A percentile compares a stretch with the other conserved stretches of the same genome.
These are phyloP conservation scores for Papilio polytes DNA, from an alignment of 1,140 invertebrate genomes.

Conservation along the genomic window DNA sequence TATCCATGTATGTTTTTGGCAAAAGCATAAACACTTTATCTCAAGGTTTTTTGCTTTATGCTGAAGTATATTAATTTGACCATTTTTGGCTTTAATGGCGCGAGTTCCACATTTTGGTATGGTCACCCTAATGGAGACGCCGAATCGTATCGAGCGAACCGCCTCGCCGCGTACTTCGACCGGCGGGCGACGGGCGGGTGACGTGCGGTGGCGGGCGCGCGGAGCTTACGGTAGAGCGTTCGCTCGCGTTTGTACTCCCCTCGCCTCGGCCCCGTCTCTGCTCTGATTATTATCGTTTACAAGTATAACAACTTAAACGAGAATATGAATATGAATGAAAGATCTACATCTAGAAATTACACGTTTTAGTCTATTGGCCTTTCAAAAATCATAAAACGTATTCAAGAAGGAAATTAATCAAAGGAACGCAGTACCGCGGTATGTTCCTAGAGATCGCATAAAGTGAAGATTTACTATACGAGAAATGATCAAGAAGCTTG, in stretches of 20 bases:
- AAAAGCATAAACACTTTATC: too few species aligned
- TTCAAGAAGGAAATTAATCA: neutral
- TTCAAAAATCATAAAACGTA: neutral
- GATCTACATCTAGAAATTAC: neutral
- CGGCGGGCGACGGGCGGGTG: neutral
- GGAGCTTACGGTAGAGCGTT: slow-evolving; percentile 4
- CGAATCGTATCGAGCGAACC: slow-evolving; percentile 34
- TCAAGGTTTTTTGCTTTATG: too few species aligned
- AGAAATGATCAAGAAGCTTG: too few species aligned
- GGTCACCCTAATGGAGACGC: slow-evolving; percentile 25
- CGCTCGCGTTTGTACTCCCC: neutral
- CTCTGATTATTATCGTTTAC: slow-evolving; percentile 6
- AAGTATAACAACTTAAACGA: neutral
- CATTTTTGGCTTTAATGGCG: too few species aligned
- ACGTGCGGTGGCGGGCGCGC: slow-evolving; percentile 4
- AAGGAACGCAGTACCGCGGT: neutral
- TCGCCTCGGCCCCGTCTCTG: neutral
- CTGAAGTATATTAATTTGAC: too few species aligned
- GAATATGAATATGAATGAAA: neutral
- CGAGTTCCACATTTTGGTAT: neutral
- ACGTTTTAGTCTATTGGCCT: neutral
- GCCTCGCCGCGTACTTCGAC: neutral
- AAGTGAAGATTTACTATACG: too few species aligned
- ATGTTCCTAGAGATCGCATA: neutral
- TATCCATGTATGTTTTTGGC: too few species aligned